Evolutionary conservation across 2,113 vertebrate species (phyloP).

Genomic region (Meriones unguiculatus): DNA sequence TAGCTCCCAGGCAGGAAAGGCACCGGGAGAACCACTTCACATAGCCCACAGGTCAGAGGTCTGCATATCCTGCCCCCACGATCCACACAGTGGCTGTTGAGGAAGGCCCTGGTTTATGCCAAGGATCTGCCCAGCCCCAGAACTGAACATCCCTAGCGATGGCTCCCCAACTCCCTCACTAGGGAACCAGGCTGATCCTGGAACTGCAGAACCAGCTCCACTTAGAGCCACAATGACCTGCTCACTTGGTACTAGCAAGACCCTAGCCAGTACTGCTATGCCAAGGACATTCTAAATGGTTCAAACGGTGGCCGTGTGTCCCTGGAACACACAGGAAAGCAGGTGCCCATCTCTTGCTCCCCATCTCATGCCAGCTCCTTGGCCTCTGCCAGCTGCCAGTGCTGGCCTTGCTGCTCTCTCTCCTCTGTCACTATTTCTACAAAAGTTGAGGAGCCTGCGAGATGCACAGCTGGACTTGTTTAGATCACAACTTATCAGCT

Average conservation of each 20-base stretch:
- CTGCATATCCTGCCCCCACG: neutral
- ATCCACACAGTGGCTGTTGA: neutral
- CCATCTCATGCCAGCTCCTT: neutral
- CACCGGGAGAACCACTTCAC: neutral
- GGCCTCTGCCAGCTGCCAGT: neutral
- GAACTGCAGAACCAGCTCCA: neutral
- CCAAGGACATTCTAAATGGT: neutral
- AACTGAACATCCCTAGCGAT: rapidly evolving
- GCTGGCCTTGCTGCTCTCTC: neutral
- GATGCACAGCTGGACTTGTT: neutral
- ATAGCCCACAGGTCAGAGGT: neutral
- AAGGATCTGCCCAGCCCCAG: neutral
- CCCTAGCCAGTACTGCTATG: neutral
- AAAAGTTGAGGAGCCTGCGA: neutral
- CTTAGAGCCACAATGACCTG: neutral
- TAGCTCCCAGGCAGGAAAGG: neutral
- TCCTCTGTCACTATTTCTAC: rapidly evolving
- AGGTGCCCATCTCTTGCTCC: neutral
- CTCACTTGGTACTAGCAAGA: neutral
- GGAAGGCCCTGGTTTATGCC: neutral
- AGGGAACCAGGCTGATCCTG: neutral
- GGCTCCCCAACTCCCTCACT: neutral
- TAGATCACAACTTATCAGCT: neutral
- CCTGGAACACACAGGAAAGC: neutral
- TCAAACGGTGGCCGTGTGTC: neutral